Evolutionary conservation across 2,113 vertebrate species (phyloP).

Genomic region (Amphiprion percula): DNA sequence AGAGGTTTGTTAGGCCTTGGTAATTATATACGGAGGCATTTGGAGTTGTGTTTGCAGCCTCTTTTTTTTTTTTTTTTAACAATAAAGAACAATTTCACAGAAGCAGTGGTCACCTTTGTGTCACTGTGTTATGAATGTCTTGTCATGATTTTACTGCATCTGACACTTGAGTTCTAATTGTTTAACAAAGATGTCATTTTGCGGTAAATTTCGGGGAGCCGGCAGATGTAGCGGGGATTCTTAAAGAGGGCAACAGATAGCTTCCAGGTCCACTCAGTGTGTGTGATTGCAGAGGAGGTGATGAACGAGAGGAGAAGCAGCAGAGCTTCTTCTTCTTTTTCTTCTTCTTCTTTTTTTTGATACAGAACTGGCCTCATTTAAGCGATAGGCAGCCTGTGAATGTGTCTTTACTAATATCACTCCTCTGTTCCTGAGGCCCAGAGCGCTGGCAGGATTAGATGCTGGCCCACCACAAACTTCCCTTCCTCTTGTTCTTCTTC

Average conservation of each 20-base stretch:
- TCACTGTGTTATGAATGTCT: not conserved
- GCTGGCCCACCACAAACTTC: slow-evolving; percentile 51
- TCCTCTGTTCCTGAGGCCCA: slow-evolving; percentile 52
- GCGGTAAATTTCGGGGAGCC: not conserved
- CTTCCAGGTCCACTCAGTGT: slow-evolving; percentile 43
- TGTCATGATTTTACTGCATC: slow-evolving; percentile 11
- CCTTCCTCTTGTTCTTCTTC: slow-evolving; percentile 20
- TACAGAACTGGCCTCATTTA: slow-evolving; percentile 67
- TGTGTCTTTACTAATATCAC: slow-evolving; percentile 67
- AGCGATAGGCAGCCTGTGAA: slow-evolving; percentile 53
- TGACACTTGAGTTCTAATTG: slow-evolving; percentile 7
- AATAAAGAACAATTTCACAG: not conserved
- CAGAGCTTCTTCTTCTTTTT: not conserved
- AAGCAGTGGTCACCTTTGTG: slow-evolving; percentile 7
- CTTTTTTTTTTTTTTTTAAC: not conserved
- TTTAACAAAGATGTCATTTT: slow-evolving; percentile 31
- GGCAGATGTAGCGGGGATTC: slow-evolving; percentile 17
- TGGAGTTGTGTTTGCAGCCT: not conserved
- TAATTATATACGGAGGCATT: slow-evolving; percentile 40
- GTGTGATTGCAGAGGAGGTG: slow-evolving; percentile 49
- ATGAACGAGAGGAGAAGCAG: slow-evolving; percentile 30
- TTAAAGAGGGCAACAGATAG: slow-evolving; percentile 60
- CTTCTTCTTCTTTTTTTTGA: not conserved
- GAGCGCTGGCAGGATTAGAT: slow-evolving; percentile 54
- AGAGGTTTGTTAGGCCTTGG: slow-evolving; percentile 35